These are phyloP conservation scores for Diuraphis noxia DNA, from an alignment of 1,140 invertebrate genomes.

Conservation along the genomic window DNA sequence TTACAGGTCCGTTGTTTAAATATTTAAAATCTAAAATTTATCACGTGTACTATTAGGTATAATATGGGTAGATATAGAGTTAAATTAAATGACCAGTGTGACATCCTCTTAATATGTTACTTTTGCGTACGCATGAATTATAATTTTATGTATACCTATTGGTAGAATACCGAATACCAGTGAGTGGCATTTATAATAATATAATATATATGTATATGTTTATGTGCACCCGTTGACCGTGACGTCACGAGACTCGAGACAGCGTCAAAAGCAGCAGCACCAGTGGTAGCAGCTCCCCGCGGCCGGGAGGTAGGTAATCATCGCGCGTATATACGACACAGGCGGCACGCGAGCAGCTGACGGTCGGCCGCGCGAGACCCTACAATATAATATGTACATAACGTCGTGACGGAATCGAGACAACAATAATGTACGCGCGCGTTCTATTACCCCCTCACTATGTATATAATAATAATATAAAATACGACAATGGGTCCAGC, in stretches of 20 bases:
- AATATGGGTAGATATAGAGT: background rate
- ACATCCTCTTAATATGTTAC: too few relatives aligned
- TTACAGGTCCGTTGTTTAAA: background rate
- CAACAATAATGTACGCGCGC: slow-evolving; percentile 21
- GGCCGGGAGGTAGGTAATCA: background rate
- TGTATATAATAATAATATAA: background rate
- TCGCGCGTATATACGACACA: background rate
- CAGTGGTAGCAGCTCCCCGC: background rate
- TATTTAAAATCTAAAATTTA: background rate
- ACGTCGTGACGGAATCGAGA: background rate
- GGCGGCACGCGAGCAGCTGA: slow-evolving; percentile 41
- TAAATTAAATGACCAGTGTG: too few relatives aligned
- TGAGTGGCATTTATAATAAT: background rate
- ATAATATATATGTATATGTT: background rate
- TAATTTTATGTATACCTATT: too few relatives aligned
- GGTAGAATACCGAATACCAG: background rate
- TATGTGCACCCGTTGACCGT: background rate
- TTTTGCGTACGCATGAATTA: background rate
- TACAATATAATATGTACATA: background rate
- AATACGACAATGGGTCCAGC: slow-evolving; percentile 23
- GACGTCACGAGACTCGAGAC: background rate
- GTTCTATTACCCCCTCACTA: background rate
- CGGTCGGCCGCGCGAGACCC: background rate
- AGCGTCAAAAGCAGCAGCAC: background rate
- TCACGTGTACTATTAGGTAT: too few relatives aligned